Evolutionary conservation across 2,888 invertebrate species (phyloP), one percentile per base, ranked within the genome.

Genomic region (Parthenolecanium corni): DNA sequence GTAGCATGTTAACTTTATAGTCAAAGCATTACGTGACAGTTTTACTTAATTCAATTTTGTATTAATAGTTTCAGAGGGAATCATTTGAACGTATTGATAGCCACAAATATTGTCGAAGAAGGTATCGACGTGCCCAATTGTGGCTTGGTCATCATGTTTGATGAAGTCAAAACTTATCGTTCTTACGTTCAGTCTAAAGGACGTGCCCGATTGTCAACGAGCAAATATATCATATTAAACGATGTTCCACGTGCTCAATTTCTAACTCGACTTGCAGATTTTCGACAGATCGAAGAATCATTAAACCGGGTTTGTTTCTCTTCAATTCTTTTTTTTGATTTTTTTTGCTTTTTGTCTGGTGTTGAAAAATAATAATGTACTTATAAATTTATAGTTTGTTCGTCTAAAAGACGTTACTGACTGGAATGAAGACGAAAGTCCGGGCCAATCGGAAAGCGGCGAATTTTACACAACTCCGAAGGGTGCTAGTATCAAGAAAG

Each of bases 131-230:
- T 94, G 25, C 85, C 85, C 2, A 79, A 81, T 25, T 96, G 95
- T 71, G 83, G 86, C 66, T 74, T 89, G 44, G 85, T 94, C 0
- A 70, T 93, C 18, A 80, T 85, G 54, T 88, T 84, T 71, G 89
- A 90, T 71, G 71, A 75, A 1, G 80, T 87, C 0, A 71, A 76
- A 56, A 84, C 86, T 69, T 88, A 87, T 68, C 78, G 89, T 53
- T 84, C 88, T 0, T 95, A 93, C 71, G 81, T 94, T 42, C 92
- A 93, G 74, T 87, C 90, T 65, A 91, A 92, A 80, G 92, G 90
- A 69, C 80, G 95, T 62, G 94, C 94, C 0, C 78, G 88, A n/a
- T 77, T 79, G 68, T 70, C 71, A 3, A 72, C 77, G 0, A 83
- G 88, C n/a, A 73, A 74, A 11, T 89, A 68, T 62, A 63, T 67